Evolutionary conservation across 2,113 vertebrate genomes (phyloP).

Genomic region (Sinocyclocheilus grahami): DNA sequence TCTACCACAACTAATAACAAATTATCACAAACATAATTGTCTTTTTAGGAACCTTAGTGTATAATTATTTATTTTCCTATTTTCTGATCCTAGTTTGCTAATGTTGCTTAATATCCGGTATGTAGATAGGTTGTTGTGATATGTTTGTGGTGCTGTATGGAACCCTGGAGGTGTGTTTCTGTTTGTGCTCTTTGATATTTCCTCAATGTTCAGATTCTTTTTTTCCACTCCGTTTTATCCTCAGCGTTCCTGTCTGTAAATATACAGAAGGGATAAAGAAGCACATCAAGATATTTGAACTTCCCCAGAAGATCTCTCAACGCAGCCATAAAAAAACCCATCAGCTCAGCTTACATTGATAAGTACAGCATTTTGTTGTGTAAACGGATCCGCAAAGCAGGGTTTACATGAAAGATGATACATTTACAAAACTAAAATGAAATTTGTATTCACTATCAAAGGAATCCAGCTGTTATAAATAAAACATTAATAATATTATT

Average conservation of each 20-base stretch:
- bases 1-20: background rate
- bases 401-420: slow-evolving; percentile 23
- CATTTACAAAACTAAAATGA: slow-evolving; percentile 30
- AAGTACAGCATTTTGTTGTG: slow-evolving; percentile 22
- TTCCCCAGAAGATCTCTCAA: slow-evolving; percentile 10
- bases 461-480: slow-evolving; percentile 25
- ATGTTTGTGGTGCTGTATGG: background rate
- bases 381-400: slow-evolving; percentile 17
- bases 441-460: slow-evolving; percentile 19
- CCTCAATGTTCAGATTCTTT: slow-evolving; percentile 4
- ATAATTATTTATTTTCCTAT: background rate
- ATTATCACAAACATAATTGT: background rate
- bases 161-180: slow-evolving; percentile 11
- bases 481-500: slow-evolving; percentile 36
- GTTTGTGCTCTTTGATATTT: slow-evolving; percentile 30
- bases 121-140: background rate
- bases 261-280: slow-evolving; percentile 26
- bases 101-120: background rate
- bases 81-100: background rate
- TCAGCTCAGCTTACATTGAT: background rate
- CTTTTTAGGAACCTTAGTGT: background rate
- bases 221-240: background rate
- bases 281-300: slow-evolving; percentile 17
- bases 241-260: slow-evolving; percentile 1
- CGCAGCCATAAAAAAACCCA: background rate